Evolutionary conservation across 2,113 vertebrate genomes (phyloP), one percentile per base, ranked within the genome.

Genomic region (Pao palembangensis): DNA sequence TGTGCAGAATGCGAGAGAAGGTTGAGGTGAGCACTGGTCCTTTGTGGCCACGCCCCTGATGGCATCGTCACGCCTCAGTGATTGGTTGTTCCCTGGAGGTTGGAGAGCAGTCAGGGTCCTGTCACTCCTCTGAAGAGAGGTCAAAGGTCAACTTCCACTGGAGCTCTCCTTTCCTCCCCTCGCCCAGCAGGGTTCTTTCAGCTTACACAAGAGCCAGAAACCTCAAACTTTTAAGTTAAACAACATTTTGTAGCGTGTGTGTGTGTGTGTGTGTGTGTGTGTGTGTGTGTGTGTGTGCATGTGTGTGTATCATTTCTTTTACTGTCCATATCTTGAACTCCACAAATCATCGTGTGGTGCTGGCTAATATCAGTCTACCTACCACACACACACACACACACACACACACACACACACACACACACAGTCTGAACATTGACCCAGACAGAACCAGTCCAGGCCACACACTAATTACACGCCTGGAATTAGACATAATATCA

Each of bases 381-480:
- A n/a, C n/a, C 53, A 67, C 49, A 51, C 54, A 62, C 60, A 65
- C 58, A 67, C 34, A 64, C 55, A 48, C 42, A 54, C 16, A 64
- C 55, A 65, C 54, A 69, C 63, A 54, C 53, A 67, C 52, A 50
- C 47, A 64, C 66, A 51, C 13, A 63, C 61, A 62, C 42, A 62
- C 59, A 25, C 55, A 63, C 42, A 74, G 60, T 66, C 75, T 77
- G 53, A 13, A 78, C 67, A 66, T 56, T 76, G 73, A 76, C 79
- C 84, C 84, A 85, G 88, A 87, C 85, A 78, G 67, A 78, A 77
- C 69, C 80, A 75, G 65, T 85, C 75, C 78, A 71, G 72, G 79
- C 75, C 79, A 76, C 85, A 80, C 83, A 82, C 75, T 83, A 89
- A 89, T 88, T 87, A 88, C 83, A 87, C 80, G 75, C 71, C 83